Evolutionary conservation across 37 sponge, comb jelly and placozoan species (phyloP).

Genomic region (Beroe ovata): DNA sequence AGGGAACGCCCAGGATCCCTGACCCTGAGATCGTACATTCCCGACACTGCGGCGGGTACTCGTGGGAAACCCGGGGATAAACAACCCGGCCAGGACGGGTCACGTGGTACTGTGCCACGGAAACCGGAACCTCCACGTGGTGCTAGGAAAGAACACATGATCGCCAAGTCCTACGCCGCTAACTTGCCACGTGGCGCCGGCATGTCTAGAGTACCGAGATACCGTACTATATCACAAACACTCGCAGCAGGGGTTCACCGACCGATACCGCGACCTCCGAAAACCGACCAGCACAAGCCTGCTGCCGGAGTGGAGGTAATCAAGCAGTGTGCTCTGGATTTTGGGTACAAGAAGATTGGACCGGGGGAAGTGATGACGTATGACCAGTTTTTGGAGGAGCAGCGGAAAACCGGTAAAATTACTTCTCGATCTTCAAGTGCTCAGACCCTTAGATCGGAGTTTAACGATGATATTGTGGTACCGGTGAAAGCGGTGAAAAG

Average conservation of each 20-base stretch:
- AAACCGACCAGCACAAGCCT: not conserved
- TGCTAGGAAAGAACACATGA: not conserved
- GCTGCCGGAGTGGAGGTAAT: slow-evolving; percentile 22
- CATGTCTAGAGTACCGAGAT: not conserved
- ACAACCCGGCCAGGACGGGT: not conserved
- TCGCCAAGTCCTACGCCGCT: not conserved
- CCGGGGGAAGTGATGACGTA: slow-evolving; percentile 30
- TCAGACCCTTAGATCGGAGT: not conserved
- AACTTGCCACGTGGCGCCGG: not conserved
- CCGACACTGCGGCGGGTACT: not conserved
- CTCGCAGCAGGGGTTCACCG: not conserved
- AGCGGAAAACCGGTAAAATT: not conserved
- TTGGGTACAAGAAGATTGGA: slow-evolving; percentile 31
- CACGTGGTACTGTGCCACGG: not conserved
- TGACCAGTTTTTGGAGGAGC: slow-evolving; percentile 38
- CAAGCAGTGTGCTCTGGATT: slow-evolving; percentile 16
- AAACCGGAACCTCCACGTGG: not conserved
- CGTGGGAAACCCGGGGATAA: not conserved
- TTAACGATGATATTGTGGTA: slow-evolving; percentile 25
- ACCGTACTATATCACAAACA: not conserved
- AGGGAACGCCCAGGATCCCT: slow-evolving; percentile 4
- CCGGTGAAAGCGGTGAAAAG: not conserved
- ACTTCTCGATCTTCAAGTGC: not conserved
- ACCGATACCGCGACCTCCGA: not conserved
- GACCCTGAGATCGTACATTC: not conserved